These are phyloP conservation scores for Omphaloscelis lunosa DNA, from an alignment of 2,888 invertebrate species.

Conservation along the genomic window DNA sequence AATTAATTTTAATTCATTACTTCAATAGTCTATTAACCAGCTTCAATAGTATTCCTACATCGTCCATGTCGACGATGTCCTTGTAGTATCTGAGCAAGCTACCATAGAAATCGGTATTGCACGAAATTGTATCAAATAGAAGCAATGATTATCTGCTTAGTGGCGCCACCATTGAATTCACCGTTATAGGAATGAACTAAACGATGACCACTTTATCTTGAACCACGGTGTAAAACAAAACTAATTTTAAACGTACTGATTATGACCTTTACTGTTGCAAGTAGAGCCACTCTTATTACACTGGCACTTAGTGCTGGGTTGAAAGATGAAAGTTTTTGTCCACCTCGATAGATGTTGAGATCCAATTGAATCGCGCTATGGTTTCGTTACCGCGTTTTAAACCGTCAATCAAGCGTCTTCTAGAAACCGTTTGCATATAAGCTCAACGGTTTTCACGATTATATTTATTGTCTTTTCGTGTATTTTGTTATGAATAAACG, in stretches of 20 bases:
- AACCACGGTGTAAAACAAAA: background rate
- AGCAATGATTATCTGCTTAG: background rate
- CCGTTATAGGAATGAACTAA: background rate
- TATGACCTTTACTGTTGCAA: background rate
- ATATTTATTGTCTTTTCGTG: no score
- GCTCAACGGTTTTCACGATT: no score
- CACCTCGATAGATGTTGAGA: background rate
- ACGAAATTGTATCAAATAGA: background rate
- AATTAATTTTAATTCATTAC: background rate
- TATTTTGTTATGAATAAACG: no score
- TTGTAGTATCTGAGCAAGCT: background rate
- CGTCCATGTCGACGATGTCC: no score
- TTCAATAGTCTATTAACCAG: background rate
- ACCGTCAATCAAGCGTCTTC: no score
- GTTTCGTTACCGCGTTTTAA: background rate
- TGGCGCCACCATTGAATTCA: background rate
- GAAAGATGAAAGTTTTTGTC: background rate
- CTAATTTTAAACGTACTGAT: background rate
- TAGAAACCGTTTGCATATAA: no score
- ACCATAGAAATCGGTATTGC: background rate
- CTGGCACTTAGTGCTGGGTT: background rate
- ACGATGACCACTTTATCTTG: background rate
- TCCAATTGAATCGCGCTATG: conserved; percentile 2
- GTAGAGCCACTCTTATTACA: background rate
- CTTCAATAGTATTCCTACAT: background rate